phyloP scores from a whole-genome alignment of 2,888 invertebrate species.

The Aporophyla nigra region DNA sequence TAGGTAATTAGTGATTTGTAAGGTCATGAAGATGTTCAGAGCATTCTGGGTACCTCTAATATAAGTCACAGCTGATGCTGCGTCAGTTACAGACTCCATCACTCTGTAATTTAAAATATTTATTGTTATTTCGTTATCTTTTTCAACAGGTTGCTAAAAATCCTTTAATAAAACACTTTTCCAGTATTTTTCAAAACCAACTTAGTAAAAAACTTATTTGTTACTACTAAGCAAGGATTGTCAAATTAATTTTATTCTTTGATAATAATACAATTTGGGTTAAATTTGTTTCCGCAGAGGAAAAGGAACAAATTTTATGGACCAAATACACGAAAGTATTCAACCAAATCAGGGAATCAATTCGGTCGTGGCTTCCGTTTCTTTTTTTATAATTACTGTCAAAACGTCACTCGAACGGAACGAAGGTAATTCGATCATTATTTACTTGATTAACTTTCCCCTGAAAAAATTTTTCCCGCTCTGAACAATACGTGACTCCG shows the following conservation, averaged over 20 bases:
- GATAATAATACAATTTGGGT: too few species aligned
- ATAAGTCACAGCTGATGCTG: slow-evolving; percentile 25
- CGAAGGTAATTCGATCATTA: slow-evolving; percentile 29
- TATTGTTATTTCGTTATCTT: not conserved
- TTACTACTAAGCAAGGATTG: too few species aligned
- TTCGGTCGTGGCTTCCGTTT: not conserved
- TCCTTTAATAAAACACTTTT: too few species aligned
- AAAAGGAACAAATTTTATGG: too few species aligned
- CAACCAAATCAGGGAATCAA: not conserved
- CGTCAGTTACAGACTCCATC: slow-evolving; percentile 26
- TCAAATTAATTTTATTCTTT: too few species aligned
- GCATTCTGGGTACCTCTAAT: not conserved
- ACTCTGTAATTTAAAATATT: not conserved
- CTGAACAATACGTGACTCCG: not conserved
- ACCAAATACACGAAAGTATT: too few species aligned
- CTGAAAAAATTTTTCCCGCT: slow-evolving; percentile 5
- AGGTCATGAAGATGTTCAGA: not conserved
- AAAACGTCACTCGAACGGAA: slow-evolving; percentile 5
- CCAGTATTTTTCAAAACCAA: too few species aligned
- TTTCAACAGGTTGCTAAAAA: not conserved
- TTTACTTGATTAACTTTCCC: slow-evolving; percentile 12
- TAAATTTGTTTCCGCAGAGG: too few species aligned
- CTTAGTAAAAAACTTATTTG: too few species aligned
- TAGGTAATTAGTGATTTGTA: not conserved
- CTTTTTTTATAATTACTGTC: slow-evolving; percentile 37